Percentiles rank a stretch among this genome's conserved stretches.
Conservation (phyloP, 1,140 invertebrate species). For the Megalonaias nervosa region DNA sequence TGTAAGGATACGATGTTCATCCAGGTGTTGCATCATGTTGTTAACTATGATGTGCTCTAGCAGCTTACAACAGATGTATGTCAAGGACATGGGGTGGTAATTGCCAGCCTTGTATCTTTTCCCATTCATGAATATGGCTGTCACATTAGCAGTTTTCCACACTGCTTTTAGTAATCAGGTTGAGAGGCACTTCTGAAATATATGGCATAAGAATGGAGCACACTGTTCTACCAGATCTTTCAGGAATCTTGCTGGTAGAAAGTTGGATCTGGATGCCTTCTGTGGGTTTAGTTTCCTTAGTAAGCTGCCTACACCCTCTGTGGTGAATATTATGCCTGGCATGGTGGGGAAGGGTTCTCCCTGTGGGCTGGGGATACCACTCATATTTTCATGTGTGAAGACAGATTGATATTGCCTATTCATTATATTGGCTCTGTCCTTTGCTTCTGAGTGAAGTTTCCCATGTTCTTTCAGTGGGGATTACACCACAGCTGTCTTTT, state of each 20-base stretch:
- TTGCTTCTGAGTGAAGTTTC: conserved; percentile 1
- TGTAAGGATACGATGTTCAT: conserved; percentile 1
- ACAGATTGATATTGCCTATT: too few relatives aligned
- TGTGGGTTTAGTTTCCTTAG: conserved; percentile 18
- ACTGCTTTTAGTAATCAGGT: conserved; percentile 5
- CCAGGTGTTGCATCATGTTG: neutral
- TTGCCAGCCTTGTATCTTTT: conserved; percentile 1
- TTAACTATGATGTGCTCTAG: conserved; percentile 6
- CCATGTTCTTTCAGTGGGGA: conserved; percentile 17
- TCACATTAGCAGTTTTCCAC: conserved; percentile 17
- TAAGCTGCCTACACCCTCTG: conserved; percentile 13
- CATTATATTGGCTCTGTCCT: conserved; percentile 12
- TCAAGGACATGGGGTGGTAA: neutral
- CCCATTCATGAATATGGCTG: too few relatives aligned
- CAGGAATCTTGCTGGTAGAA: conserved; percentile 12
- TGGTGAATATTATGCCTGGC: conserved; percentile 10
- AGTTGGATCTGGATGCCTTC: conserved; percentile 29
- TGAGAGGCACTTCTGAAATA: neutral
- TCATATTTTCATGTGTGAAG: neutral
- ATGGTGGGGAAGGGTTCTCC: conserved; percentile 13
- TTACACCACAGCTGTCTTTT: conserved; percentile 7
- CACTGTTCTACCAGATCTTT: conserved; percentile 12
- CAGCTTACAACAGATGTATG: too few relatives aligned
- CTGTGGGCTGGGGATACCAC: neutral
- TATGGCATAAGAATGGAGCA: conserved; percentile 5